A percentile compares a stretch with the other conserved stretches of the same genome.
Evolutionary conservation across 2,888 invertebrate species (phyloP).

Genomic region (Stenotaenia linearis): DNA sequence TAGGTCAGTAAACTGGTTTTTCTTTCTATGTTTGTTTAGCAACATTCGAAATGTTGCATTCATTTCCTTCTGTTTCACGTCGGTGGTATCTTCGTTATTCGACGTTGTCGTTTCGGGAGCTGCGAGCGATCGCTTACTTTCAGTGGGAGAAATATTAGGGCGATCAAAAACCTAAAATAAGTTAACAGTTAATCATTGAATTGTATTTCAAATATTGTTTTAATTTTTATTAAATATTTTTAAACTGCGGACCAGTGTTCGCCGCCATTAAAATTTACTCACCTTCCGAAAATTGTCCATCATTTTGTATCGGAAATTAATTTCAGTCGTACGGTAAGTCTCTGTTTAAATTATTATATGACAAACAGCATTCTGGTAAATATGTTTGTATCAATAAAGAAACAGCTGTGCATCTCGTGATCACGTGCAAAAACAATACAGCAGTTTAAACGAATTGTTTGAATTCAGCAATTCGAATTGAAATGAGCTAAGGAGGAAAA

Average conservation of each 20-base stretch:
- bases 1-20: slow-evolving; percentile 6
- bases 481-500: not conserved
- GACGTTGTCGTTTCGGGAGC: not conserved
- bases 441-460: not conserved
- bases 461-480: not conserved
- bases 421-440: not conserved
- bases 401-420: not conserved
- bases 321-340: too few relatives aligned
- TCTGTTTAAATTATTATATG: not conserved
- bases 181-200: too few relatives aligned
- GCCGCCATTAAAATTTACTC: too few relatives aligned
- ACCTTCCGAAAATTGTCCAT: not conserved
- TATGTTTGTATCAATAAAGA: not conserved
- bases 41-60: not conserved
- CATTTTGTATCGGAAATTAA: not conserved
- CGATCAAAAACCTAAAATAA: not conserved
- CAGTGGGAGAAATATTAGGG: not conserved
- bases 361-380: not conserved
- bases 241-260: too few relatives aligned
- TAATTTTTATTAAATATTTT: too few relatives aligned
- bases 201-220: too few relatives aligned
- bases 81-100: not conserved
- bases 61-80: not conserved
- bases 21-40: not conserved
- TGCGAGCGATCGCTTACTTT: not conserved